Conservation (phyloP, 1,140 invertebrate species). For the Anagrus nilaparvatae region DNA sequence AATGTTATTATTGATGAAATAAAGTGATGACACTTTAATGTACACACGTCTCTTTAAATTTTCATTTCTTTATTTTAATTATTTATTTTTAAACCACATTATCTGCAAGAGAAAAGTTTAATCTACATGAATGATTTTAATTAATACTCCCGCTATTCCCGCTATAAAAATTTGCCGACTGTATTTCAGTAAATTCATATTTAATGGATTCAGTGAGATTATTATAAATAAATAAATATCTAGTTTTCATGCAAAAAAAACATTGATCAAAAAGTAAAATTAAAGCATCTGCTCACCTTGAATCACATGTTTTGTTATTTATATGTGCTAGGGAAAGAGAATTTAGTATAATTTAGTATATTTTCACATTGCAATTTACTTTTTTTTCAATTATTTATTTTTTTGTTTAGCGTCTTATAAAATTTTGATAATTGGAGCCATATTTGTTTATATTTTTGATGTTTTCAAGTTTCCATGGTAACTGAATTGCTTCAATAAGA, state of each 20-base stretch:
- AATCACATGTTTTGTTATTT: no score
- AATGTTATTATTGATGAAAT: constrained; percentile 43
- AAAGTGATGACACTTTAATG: constrained; percentile 41
- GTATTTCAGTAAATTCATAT: background rate
- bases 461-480: constrained; percentile 25
- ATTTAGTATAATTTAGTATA: background rate
- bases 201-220: background rate
- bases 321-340: no score
- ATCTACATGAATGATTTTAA: background rate
- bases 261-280: constrained; percentile 2
- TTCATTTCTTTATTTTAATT: constrained; percentile 18
- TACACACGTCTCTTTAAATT: constrained; percentile 26
- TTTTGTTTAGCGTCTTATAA: background rate
- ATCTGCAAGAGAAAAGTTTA: background rate
- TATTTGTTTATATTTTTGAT: constrained; percentile 33
- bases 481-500: no score
- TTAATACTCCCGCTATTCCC: background rate
- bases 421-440: constrained; percentile 32
- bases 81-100: constrained; percentile 1
- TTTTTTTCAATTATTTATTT: constrained; percentile 1
- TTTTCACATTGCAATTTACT: background rate
- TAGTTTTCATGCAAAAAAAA: background rate
- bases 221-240: background rate
- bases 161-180: background rate
- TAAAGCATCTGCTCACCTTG: background rate